Base-by-base conservation (phyloP, 2,113 vertebrate species). In the Cyanoliseus patagonus region DNA sequence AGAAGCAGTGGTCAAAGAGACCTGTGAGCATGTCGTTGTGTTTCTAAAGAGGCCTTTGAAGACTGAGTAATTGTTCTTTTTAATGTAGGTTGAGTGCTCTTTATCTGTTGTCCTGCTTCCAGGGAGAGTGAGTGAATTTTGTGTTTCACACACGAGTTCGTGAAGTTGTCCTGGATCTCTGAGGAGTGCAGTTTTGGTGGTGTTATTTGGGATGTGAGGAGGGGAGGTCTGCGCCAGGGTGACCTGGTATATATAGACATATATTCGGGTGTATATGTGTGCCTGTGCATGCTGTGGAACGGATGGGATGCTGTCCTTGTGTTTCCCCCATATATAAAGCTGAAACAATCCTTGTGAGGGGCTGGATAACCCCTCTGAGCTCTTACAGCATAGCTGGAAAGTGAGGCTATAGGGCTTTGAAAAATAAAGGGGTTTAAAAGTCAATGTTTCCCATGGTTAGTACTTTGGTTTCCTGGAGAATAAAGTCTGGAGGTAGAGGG, bases 21-120 rank as follows among this genome's bases (percentile, higher is more conserved):
- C 22, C 17, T 7, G 25, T 6, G 42, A 25, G 7, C 5, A 1
- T 1, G 4, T 4, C 3, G 0, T 7, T 3, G 20, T 44, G 69
- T 13, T 42, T 42, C 39, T 41, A 11, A 63, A 20, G 55, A 42
- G 62, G 33, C 67, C 70, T 91, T 77, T 66, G 62, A 68, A 88
- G 67, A 17, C 23, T 66, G 37, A 22, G 33, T 64, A 33, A 18
- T 55, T 17, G 5, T 18, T 63, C 17, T 53, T 35, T 51, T 7
- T 24, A 35, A 0, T 0, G 0, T 59, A 28, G 88, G 19, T 81
- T 49, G 19, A 1, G 0, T 73, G 90, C 28, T 77, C 0, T 88
- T 86, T 81, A 23, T 92, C 72, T 59, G 35, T 39, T 67, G 83
- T 7, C 86, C 80, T 86, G 9, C 46, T 90, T 90, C 19, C 57